These are phyloP conservation scores for Enteromius anoplus DNA, from an alignment of 2,797 vertebrate genomes.

Conservation along the genomic window DNA sequence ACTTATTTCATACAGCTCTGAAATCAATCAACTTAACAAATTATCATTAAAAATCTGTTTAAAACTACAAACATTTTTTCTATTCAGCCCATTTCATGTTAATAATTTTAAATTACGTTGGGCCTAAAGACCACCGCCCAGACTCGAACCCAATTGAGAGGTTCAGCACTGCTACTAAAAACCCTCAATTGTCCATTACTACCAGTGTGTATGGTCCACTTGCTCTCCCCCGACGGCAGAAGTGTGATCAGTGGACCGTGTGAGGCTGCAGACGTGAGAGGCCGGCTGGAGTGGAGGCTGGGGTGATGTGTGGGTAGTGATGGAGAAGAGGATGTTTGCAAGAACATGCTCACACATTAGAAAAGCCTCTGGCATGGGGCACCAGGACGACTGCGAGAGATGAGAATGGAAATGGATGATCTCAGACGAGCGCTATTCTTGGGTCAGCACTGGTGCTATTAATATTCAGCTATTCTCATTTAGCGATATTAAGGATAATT, in stretches of 20 bases:
- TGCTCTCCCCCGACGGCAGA: background rate
- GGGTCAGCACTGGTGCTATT: constrained; percentile 26
- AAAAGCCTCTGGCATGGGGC: constrained; percentile 26
- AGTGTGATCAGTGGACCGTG: background rate
- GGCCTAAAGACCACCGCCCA: background rate
- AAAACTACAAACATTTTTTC: background rate
- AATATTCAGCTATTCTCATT: constrained; percentile 36
- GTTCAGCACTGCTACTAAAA: background rate
- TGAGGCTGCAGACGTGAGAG: constrained; percentile 10
- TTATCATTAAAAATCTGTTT: background rate
- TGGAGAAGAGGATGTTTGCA: constrained; percentile 27
- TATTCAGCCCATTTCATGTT: background rate
- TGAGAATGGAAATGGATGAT: constrained; percentile 47
- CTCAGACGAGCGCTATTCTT: constrained; percentile 30
- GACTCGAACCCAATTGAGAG: background rate
- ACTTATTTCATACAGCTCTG: background rate
- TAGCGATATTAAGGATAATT: constrained; percentile 24
- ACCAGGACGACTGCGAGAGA: constrained; percentile 26
- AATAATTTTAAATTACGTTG: background rate
- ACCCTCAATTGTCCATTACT: background rate
- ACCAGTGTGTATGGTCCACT: constrained; percentile 5
- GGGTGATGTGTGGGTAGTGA: constrained; percentile 25
- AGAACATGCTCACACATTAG: constrained; percentile 26
- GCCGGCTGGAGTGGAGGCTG: constrained; percentile 12
- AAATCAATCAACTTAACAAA: background rate